These are phyloP conservation scores for Sceliomorpha sp. DNA, from an alignment of 2,888 invertebrate species.

Conservation along the genomic window DNA sequence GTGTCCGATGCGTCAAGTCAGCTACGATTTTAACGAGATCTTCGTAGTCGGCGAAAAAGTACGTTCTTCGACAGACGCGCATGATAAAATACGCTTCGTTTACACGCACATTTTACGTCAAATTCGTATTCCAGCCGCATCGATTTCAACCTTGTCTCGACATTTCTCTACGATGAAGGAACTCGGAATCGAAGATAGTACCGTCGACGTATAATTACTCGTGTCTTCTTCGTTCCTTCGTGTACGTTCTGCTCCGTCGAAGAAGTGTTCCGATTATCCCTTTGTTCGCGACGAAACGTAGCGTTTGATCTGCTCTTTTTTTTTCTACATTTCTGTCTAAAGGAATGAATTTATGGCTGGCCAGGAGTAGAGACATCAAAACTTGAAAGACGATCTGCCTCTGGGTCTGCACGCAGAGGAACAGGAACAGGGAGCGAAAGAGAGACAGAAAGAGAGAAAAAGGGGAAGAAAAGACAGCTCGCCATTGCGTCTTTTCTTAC, in stretches of 20 bases:
- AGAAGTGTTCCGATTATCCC: slow-evolving; percentile 40
- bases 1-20: slow-evolving; percentile 39
- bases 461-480: slow-evolving; percentile 28
- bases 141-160: background rate
- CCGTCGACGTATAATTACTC: slow-evolving; percentile 27
- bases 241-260: slow-evolving; percentile 33
- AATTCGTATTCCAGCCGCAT: background rate
- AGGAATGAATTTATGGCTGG: slow-evolving; percentile 62
- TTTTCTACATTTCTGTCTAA: slow-evolving; percentile 34
- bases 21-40: slow-evolving; percentile 48
- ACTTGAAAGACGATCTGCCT: slow-evolving; percentile 58
- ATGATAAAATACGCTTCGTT: slow-evolving; percentile 19
- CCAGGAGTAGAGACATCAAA: slow-evolving; percentile 68
- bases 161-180: too few relatives aligned
- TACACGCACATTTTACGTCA: slow-evolving; percentile 5
- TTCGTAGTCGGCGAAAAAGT: slow-evolving; percentile 32
- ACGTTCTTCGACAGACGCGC: slow-evolving; percentile 17
- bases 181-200: slow-evolving; percentile 14
- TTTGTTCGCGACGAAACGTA: slow-evolving; percentile 40
- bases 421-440: slow-evolving; percentile 16
- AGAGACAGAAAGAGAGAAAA: too few relatives aligned
- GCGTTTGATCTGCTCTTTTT: slow-evolving; percentile 39
- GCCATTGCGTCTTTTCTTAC: slow-evolving; percentile 60
- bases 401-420: slow-evolving; percentile 43
- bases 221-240: slow-evolving; percentile 33